Percentiles rank a stretch among this genome's conserved stretches.
These are phyloP conservation scores for Dryobota labecula DNA, from an alignment of 2,888 invertebrate species.

Conservation along the genomic window DNA sequence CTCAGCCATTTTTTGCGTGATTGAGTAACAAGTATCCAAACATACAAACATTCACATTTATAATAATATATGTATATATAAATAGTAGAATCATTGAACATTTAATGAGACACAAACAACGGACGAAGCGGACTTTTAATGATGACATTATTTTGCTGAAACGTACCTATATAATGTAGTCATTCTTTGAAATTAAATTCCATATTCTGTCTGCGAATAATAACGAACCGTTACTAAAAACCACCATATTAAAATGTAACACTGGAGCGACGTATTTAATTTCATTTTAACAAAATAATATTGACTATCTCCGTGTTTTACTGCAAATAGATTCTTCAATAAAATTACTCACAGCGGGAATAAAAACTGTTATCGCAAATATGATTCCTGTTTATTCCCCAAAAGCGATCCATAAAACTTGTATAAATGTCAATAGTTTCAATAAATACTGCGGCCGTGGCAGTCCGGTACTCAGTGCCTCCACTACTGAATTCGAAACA, in stretches of 20 bases:
- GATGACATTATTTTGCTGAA: background rate
- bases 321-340: constrained; percentile 36
- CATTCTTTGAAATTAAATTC: background rate
- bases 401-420: constrained; percentile 61
- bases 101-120: background rate
- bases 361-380: constrained; percentile 45
- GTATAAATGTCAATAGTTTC: constrained; percentile 77
- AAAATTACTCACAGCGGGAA: constrained; percentile 24
- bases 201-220: constrained; percentile 6
- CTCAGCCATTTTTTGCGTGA: no score
- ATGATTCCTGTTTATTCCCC: constrained; percentile 47
- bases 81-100: background rate
- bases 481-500: constrained; percentile 82
- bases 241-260: background rate
- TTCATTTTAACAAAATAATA: constrained; percentile 29
- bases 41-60: no score
- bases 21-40: no score
- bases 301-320: constrained; percentile 29
- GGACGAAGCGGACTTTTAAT: background rate
- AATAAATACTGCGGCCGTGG: constrained; percentile 78
- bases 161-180: background rate
- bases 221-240: constrained; percentile 11
- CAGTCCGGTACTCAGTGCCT: constrained; percentile 70
- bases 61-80: no score
- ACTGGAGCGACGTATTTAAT: background rate